phyloP scores from a whole-genome alignment of 2,113 vertebrate species.

The Peromyscus leucopus region DNA sequence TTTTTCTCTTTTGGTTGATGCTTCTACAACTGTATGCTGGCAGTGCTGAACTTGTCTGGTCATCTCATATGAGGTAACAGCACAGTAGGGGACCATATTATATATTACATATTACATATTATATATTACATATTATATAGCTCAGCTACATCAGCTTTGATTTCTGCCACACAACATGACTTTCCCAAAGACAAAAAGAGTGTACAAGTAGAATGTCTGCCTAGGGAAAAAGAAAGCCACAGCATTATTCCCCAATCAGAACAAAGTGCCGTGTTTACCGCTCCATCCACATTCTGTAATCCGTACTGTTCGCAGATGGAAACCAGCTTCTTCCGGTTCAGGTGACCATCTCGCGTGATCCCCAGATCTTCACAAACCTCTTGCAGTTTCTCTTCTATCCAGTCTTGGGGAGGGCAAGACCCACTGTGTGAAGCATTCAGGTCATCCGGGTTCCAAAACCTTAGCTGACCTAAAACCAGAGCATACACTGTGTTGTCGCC shows the following conservation, averaged over 20 bases:
- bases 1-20: not conserved
- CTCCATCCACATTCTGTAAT: conserved; percentile 78
- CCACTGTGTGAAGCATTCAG: conserved; percentile 88
- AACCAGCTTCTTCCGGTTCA: conserved; percentile 89
- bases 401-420: conserved; percentile 82
- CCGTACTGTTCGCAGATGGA: conserved; percentile 92
- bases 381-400: conserved; percentile 92
- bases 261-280: conserved; percentile 71
- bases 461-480: conserved; percentile 91
- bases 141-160: not conserved
- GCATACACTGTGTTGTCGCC: not conserved
- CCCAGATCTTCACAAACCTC: conserved; percentile 92
- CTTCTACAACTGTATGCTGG: not conserved
- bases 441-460: conserved; percentile 98
- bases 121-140: not conserved
- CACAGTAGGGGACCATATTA: not conserved
- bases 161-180: not conserved
- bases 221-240: not conserved
- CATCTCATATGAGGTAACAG: not conserved
- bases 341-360: conserved; percentile 90
- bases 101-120: too few relatives aligned
- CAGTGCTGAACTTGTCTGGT: not conserved
- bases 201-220: not conserved
- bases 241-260: not conserved
- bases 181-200: not conserved